Conservation (phyloP, 1,140 invertebrate species). For the Nomia melanderi region DNA sequence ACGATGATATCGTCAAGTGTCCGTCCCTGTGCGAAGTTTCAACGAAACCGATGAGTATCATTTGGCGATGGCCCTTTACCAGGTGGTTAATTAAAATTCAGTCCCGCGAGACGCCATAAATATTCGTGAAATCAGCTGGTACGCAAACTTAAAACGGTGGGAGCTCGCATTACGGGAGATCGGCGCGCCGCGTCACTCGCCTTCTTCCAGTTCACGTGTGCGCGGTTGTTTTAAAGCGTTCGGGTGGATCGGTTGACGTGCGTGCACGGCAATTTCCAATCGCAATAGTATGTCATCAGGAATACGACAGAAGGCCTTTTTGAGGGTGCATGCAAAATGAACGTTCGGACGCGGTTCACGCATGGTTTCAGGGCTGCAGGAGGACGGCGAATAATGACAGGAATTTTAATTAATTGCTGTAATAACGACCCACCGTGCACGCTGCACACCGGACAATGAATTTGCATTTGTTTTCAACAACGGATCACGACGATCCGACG, state of each 20-base stretch:
- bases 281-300: constrained; percentile 40
- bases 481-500: constrained; percentile 22
- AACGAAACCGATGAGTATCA: too few relatives aligned
- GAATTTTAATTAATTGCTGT: constrained; percentile 52
- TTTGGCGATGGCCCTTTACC: too few relatives aligned
- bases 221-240: constrained; percentile 21
- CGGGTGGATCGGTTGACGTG: neutral
- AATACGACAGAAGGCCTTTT: constrained; percentile 33
- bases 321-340: constrained; percentile 39
- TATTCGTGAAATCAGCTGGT: too few relatives aligned
- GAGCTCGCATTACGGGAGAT: neutral
- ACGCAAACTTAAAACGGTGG: neutral
- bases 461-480: constrained; percentile 46
- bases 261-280: constrained; percentile 41
- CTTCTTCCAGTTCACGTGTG: constrained; percentile 2
- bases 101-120: too few relatives aligned
- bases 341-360: constrained; percentile 32
- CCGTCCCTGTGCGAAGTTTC: too few relatives aligned
- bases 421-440: constrained; percentile 34
- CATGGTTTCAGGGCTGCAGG: constrained; percentile 21
- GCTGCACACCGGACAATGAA: constrained; percentile 26
- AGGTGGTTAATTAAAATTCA: too few relatives aligned
- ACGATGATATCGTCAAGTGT: too few relatives aligned
- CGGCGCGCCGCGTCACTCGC: neutral
- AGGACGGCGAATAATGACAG: constrained; percentile 31